Base-by-base conservation (phyloP, 2,113 vertebrate species). In the Scatophagus argus region DNA sequence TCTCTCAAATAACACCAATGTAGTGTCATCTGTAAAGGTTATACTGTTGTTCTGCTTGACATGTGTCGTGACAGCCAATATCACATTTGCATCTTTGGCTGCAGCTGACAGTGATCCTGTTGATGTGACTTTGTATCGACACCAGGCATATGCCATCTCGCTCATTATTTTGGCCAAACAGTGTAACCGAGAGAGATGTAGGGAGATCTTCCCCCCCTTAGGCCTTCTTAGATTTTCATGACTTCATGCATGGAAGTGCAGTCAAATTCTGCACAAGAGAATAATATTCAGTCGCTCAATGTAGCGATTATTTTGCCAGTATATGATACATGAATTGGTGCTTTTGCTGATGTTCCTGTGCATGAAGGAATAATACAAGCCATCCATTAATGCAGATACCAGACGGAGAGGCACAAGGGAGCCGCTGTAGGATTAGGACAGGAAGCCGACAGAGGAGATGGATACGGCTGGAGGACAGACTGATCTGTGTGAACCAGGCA, bases 121-220 rank as follows among this genome's bases (percentile, higher is more conserved):
- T 88, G 81, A 77, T 91, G 92, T 82, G 83, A 91, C 89, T 90
- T 77, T 76, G 84, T 90, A 90, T 93, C 60, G 89, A 93, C 78
- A 84, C 60, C 58, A 63, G 63, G 86, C 87, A 84, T 91, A 92
- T 94, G 91, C 90, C 90, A 91, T 88, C 83, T 65, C 56, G 81
- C 92, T 95, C 93, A 92, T 95, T 94, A 95, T 93, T 93, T 89
- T 90, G 65, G 61, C 70, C 73, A 88, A 88, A 89, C 79, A 44
- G 80, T 63, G 84, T 69, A 82, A 86, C 73, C 3, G 46, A 71
- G 82, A 65, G 65, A 79, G 31, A 68, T 67, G 56, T n/a, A 16
- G n/a, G 70, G 38, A 71, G 39, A 56, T 38, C 21, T 52, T 25
- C 17, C 31, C 59, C 77, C 63, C 72, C 71, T 56, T 63, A 63